Conservation (phyloP, 2,113 vertebrate genomes). For the Clarias gariepinus region DNA sequence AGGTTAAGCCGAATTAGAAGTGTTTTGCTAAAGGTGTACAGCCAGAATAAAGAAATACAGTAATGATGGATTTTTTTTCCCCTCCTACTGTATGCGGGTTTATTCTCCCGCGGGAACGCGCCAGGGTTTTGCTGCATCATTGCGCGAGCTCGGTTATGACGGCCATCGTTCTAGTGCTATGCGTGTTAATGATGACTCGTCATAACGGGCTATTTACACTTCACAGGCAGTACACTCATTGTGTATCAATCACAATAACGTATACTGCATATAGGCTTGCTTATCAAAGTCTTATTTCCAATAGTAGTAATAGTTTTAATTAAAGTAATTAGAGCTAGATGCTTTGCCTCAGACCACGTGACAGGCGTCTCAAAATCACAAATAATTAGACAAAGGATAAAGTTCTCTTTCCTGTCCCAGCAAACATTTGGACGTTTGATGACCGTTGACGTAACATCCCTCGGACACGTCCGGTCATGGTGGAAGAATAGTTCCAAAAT, state of each 20-base stretch:
- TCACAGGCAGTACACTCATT: neutral
- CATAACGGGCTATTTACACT: neutral
- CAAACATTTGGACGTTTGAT: too few relatives aligned
- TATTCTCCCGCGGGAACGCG: neutral
- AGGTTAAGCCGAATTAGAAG: neutral
- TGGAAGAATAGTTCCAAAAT: too few relatives aligned
- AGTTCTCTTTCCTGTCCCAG: too few relatives aligned
- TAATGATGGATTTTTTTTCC: neutral
- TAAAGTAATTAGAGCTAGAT: neutral
- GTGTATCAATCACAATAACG: neutral
- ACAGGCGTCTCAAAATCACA: neutral
- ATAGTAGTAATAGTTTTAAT: neutral
- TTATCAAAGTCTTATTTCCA: neutral
- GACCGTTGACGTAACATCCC: too few relatives aligned
- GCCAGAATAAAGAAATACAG: too few relatives aligned
- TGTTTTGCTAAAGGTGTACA: neutral
- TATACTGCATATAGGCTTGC: neutral
- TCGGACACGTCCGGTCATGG: too few relatives aligned
- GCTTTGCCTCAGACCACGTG: neutral
- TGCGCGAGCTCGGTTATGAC: neutral
- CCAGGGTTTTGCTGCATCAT: conserved; percentile 39
- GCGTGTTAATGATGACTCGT: neutral
- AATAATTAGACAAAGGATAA: too few relatives aligned
- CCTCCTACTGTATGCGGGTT: neutral
- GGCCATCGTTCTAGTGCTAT: conserved; percentile 8